These are phyloP conservation scores for Thumatha senex DNA, from an alignment of 2,888 invertebrate genomes.

Conservation along the genomic window DNA sequence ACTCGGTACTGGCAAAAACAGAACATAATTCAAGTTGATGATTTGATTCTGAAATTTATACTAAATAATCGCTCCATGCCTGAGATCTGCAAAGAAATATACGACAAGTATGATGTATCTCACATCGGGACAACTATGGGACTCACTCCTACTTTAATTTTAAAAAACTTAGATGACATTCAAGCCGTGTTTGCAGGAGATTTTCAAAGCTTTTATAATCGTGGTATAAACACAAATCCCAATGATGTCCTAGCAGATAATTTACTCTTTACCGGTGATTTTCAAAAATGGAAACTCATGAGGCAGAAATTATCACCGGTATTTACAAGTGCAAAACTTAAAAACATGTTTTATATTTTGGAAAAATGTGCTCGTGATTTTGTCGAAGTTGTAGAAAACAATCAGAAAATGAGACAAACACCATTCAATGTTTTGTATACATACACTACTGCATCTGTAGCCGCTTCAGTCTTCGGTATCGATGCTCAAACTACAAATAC, in stretches of 20 bases:
- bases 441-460: conserved; percentile 60
- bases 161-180: conserved; percentile 57
- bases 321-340: conserved; percentile 62
- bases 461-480: conserved; percentile 70
- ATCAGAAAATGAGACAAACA: conserved; percentile 35
- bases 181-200: conserved; percentile 55
- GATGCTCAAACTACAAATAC: conserved; percentile 54
- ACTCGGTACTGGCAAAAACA: conserved; percentile 58
- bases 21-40: conserved; percentile 47
- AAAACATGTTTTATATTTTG: conserved; percentile 66
- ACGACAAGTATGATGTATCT: conserved; percentile 44
- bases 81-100: conserved; percentile 54
- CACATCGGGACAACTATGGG: conserved; percentile 52
- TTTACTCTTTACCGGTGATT: conserved; percentile 56
- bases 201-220: conserved; percentile 56
- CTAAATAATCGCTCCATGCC: conserved; percentile 49
- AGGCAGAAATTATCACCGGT: conserved; percentile 65
- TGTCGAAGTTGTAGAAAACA: conserved; percentile 43
- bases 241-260: conserved; percentile 59
- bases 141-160: conserved; percentile 45
- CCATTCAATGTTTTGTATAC: conserved; percentile 54
- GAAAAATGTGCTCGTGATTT: conserved; percentile 59
- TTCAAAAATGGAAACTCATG: conserved; percentile 60
- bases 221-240: conserved; percentile 50
- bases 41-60: conserved; percentile 47